A percentile compares a stretch with the other conserved stretches of the same genome.
Evolutionary conservation across 2,113 vertebrate species (phyloP).

Genomic region (Sinosuthora webbiana): DNA sequence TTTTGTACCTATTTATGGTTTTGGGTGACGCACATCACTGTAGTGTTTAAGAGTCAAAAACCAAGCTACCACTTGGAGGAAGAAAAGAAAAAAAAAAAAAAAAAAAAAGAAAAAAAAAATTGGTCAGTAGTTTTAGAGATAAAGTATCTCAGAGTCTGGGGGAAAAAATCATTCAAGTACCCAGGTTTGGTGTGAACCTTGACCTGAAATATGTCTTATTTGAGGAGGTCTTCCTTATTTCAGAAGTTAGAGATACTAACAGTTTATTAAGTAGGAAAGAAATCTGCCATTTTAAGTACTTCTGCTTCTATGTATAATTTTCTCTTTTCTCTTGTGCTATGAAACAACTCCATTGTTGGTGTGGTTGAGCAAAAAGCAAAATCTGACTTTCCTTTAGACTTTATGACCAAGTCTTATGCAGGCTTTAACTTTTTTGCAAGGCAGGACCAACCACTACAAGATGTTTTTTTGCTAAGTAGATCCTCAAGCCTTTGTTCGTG

Average conservation of each 20-base stretch:
- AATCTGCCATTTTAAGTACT: not conserved
- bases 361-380: not conserved
- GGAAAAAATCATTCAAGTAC: not conserved
- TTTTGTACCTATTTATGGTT: slow-evolving; percentile 35
- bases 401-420: not conserved
- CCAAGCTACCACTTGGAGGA: not conserved
- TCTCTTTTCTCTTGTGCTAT: not conserved
- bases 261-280: not conserved
- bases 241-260: not conserved
- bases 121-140: not conserved
- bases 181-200: not conserved
- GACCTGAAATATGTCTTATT: not conserved
- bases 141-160: not conserved
- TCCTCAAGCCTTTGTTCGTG: not conserved
- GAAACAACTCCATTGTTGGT: not conserved
- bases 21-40: slow-evolving; percentile 24
- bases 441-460: not conserved
- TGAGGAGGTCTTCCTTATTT: not conserved
- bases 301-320: not conserved
- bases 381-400: not conserved
- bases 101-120: not conserved
- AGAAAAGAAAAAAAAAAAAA: not conserved
- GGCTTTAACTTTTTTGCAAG: not conserved
- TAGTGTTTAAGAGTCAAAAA: not conserved
- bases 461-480: not conserved